A percentile compares a stretch with the other conserved stretches of the same genome.
Evolutionary conservation across 2,797 vertebrate genomes (phyloP).

Genomic region (Acipenser oxyrinchus): DNA sequence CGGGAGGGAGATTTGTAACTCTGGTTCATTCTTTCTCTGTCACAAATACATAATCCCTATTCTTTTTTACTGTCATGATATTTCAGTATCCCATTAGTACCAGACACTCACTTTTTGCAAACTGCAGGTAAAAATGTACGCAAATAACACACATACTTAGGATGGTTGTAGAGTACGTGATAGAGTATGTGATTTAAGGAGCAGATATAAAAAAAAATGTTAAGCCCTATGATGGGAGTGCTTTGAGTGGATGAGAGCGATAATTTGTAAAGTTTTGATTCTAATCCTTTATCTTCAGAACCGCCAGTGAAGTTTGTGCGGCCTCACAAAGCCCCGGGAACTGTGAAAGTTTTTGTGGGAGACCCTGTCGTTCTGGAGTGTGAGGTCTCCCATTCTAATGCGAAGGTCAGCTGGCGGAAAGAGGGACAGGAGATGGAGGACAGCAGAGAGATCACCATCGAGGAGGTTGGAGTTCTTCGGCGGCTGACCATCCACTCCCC

Average conservation of each 20-base stretch:
- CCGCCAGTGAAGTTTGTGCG: conserved; percentile 77
- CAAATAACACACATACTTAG: too few relatives aligned
- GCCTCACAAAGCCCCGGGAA: conserved; percentile 58
- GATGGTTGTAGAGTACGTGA: background rate
- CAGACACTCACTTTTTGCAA: too few relatives aligned
- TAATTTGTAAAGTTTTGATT: background rate
- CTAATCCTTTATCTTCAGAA: conserved; percentile 50
- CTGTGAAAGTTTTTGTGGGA: conserved; percentile 55
- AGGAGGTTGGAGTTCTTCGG: conserved; percentile 64
- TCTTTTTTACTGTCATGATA: too few relatives aligned
- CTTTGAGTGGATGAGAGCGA: background rate
- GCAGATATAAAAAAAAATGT: too few relatives aligned
- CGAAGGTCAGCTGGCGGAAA: conserved; percentile 73
- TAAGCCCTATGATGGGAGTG: too few relatives aligned
- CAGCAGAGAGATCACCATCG: conserved; percentile 64
- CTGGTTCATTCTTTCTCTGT: too few relatives aligned
- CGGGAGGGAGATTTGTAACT: too few relatives aligned
- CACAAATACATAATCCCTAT: too few relatives aligned
- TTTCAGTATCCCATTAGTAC: too few relatives aligned
- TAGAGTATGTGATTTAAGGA: background rate
- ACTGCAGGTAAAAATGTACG: too few relatives aligned
- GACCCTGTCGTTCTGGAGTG: conserved; percentile 69
- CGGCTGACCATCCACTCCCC: conserved; percentile 65
- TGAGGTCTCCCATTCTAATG: conserved; percentile 73
- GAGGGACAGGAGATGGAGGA: conserved; percentile 72